Evolutionary conservation across 2,113 vertebrate species (phyloP).

Genomic region (Laterallus jamaicensis): DNA sequence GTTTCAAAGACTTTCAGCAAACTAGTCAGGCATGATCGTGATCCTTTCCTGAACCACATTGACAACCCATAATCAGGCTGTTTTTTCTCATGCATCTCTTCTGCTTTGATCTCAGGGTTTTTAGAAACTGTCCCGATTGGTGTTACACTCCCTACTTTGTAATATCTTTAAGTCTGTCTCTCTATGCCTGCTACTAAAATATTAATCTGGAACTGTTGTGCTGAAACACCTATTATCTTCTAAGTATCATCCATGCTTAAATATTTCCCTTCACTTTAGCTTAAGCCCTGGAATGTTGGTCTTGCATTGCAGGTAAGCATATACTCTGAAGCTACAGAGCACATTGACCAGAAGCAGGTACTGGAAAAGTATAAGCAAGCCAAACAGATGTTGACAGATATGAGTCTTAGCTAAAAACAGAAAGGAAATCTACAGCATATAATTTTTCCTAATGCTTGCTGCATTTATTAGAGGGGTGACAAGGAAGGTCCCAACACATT

Average conservation of each 20-base stretch:
- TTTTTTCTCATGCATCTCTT: not conserved
- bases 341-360: not conserved
- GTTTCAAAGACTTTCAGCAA: slow-evolving; percentile 15
- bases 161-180: not conserved
- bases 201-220: not conserved
- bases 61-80: not conserved
- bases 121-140: not conserved
- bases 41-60: not conserved
- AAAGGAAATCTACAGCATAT: not conserved
- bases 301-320: not conserved
- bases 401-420: not conserved
- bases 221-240: not conserved
- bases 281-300: not conserved
- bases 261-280: not conserved
- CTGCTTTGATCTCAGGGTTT: not conserved
- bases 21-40: not conserved
- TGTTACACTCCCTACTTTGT: not conserved
- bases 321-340: not conserved
- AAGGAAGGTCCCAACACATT: not conserved
- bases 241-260: not conserved
- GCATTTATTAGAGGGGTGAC: not conserved
- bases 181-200: not conserved
- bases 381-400: not conserved
- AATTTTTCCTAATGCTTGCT: not conserved
- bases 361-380: not conserved